These are phyloP conservation scores for Sclerurus mexicanus DNA, from an alignment of 2,113 vertebrate species.

Conservation along the genomic window DNA sequence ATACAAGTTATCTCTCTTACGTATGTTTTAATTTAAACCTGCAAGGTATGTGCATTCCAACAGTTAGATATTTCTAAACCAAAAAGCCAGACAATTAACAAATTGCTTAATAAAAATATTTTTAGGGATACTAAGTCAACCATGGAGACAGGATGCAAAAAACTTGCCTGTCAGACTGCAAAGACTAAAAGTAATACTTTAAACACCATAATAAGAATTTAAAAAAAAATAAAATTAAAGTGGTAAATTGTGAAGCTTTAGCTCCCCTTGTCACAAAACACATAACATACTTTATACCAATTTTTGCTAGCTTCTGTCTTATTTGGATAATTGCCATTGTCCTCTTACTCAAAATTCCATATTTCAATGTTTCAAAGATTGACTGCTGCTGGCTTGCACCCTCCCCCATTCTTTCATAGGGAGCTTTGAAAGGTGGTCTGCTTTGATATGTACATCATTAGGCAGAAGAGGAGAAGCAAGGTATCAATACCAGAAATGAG, in stretches of 20 bases:
- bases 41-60: neutral
- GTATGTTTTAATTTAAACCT: conserved; percentile 16
- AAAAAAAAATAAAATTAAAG: neutral
- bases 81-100: neutral
- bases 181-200: neutral
- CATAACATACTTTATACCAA: neutral
- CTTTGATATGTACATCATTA: conserved; percentile 65
- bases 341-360: neutral
- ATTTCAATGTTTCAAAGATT: conserved; percentile 58
- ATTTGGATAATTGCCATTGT: conserved; percentile 58
- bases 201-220: neutral
- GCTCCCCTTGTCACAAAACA: conserved; percentile 1
- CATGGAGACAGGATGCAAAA: neutral
- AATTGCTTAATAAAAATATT: conserved; percentile 23
- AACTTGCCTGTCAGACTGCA: neutral
- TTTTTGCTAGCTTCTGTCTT: conserved; percentile 26
- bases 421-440: conserved; percentile 64
- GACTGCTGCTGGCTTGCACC: conserved; percentile 36
- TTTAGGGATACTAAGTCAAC: neutral
- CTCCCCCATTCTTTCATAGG: conserved; percentile 46
- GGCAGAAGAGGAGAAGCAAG: conserved; percentile 44
- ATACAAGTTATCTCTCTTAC: neutral
- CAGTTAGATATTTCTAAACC: neutral
- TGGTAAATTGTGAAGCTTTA: neutral
- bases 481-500: conserved; percentile 64